phyloP scores from a whole-genome alignment of 2,888 invertebrate species.

The Lepidocyrtinus sp. region DNA sequence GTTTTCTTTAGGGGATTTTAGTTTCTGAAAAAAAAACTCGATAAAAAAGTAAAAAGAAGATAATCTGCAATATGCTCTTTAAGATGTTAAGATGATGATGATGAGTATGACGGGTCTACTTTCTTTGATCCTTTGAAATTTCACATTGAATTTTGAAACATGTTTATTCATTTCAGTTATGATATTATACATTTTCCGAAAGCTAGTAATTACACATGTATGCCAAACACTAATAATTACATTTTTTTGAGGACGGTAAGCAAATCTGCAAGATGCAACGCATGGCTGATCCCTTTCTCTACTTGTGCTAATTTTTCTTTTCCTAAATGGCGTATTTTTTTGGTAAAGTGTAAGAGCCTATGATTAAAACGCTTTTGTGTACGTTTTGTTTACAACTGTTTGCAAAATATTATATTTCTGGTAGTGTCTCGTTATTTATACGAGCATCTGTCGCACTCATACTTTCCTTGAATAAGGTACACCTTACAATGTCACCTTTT shows the following conservation, averaged over 20 bases:
- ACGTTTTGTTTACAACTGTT: not conserved
- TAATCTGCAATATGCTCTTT: not conserved
- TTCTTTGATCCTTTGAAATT: constrained; percentile 8
- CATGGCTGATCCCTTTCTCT: constrained; percentile 36
- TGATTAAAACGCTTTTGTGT: not conserved
- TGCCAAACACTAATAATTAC: constrained; percentile 17
- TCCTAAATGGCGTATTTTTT: constrained; percentile 4
- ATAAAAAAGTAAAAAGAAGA: constrained; percentile 13
- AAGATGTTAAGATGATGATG: constrained; percentile 11
- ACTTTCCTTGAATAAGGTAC: constrained; percentile 26
- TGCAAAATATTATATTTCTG: constrained; percentile 5
- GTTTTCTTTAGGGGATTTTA: not conserved
- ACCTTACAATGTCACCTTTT: constrained; percentile 4
- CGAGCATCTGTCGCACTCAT: not conserved
- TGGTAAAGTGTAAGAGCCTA: too few relatives aligned
- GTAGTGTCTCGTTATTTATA: not conserved
- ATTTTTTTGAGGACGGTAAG: constrained; percentile 3
- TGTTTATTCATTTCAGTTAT: constrained; percentile 8
- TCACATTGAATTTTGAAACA: constrained; percentile 11
- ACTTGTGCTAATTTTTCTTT: constrained; percentile 51
- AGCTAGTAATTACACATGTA: constrained; percentile 54
- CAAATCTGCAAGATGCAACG: constrained; percentile 11
- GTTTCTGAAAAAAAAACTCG: not conserved
- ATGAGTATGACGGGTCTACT: not conserved
- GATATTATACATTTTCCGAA: constrained; percentile 27